A percentile compares a stretch with the other conserved stretches of the same genome.
phyloP scores from a whole-genome alignment of 2,797 vertebrate genomes.

The Erithacus rubecula region DNA sequence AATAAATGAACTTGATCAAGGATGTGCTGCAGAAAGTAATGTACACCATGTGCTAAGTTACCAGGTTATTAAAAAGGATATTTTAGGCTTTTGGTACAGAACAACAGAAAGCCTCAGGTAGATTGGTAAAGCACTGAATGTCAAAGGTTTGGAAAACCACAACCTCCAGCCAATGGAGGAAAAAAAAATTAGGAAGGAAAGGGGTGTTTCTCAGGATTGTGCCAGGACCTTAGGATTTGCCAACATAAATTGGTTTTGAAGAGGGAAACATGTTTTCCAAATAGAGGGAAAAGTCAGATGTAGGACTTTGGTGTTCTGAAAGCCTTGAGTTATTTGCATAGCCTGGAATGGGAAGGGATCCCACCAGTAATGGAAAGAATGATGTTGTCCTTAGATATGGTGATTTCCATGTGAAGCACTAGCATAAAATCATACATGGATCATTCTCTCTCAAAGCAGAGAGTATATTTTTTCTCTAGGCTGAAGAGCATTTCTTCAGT shows the following conservation, averaged over 20 bases:
- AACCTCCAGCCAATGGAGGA: background rate
- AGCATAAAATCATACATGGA: background rate
- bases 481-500: background rate
- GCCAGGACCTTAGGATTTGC: background rate
- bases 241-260: background rate
- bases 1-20: background rate
- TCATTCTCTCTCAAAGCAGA: background rate
- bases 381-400: fast-evolving
- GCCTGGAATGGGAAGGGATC: background rate
- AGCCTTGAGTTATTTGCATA: background rate
- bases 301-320: background rate
- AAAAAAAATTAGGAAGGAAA: background rate
- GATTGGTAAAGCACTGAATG: background rate
- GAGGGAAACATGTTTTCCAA: background rate
- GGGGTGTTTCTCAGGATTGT: background rate
- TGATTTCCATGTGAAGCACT: background rate
- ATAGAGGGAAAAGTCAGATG: background rate
- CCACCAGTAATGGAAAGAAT: background rate
- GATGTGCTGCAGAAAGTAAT: background rate
- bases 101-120: background rate
- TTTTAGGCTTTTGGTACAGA: background rate
- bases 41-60: background rate
- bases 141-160: background rate
- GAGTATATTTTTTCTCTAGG: background rate
- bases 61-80: background rate